These are phyloP conservation scores for Hemiscyllium ocellatum DNA, from an alignment of 2,113 vertebrate genomes.

Conservation along the genomic window DNA sequence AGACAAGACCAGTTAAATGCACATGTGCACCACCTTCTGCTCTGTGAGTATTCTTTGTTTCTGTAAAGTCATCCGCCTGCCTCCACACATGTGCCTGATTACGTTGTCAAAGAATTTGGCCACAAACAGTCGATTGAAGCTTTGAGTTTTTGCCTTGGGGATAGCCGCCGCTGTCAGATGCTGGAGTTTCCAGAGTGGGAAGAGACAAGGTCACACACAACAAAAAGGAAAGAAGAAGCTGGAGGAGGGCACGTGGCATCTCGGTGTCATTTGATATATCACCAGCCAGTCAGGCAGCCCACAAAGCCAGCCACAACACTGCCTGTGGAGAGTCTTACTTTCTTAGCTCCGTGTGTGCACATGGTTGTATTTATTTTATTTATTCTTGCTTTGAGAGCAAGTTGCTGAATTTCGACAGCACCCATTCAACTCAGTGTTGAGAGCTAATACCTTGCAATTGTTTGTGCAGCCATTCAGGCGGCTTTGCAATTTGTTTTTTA, in stretches of 20 bases:
- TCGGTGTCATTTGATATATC: background rate
- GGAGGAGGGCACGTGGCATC: background rate
- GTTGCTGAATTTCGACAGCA: background rate
- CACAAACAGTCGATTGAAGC: constrained; percentile 33
- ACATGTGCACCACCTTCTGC: background rate
- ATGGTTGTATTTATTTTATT: background rate
- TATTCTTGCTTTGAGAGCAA: background rate
- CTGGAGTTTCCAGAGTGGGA: constrained; percentile 40
- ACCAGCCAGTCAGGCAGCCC: background rate
- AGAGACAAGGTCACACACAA: constrained; percentile 38
- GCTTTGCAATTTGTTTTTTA: background rate
- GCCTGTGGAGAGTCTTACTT: background rate
- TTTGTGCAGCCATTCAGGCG: background rate
- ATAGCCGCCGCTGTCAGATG: constrained; percentile 46
- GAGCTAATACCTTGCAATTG: background rate
- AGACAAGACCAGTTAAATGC: background rate
- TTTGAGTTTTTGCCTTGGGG: constrained; percentile 44
- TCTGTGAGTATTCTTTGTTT: background rate
- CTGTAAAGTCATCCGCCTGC: background rate
- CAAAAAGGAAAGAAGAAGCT: background rate
- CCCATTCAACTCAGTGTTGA: background rate
- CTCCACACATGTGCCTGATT: constrained; percentile 41
- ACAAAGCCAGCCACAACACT: background rate
- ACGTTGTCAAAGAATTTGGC: constrained; percentile 42
- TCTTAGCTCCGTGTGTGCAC: background rate